Evolutionary conservation across 2,113 vertebrate species (phyloP), one percentile per base, ranked within the genome.

Genomic region (Onychostoma macrolepis): DNA sequence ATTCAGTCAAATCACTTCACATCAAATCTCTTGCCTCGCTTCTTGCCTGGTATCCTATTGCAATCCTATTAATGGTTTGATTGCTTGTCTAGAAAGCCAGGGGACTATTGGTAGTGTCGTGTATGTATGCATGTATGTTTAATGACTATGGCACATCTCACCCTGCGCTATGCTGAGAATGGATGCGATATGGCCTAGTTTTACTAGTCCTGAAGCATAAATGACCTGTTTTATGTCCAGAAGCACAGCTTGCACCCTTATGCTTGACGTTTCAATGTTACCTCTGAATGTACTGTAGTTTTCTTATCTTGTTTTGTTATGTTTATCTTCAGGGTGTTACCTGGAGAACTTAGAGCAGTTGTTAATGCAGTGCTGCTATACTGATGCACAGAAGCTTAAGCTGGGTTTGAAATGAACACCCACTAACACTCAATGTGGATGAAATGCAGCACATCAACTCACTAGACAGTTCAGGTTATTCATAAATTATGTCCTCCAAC

Each of bases 201-300:
- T 36, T 87, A 13, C 72, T 33, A 81, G 83, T 38, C 71, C 83
- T 83, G 72, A 50, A 78, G 63, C 83, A 82, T 33, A 83, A 82
- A 65, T 90, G 90, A 91, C 90, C 90, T 77, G 87, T 53, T 89
- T 89, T 77, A 30, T 83, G 79, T 79, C 21, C 84, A 82, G 43
- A 61, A 48, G 12, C 72, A 69, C 76, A 83, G 72, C 85, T 63
- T 90, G 63, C 78, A 58, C 45, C 48, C 79, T 86, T 80, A 67
- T 65, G 45, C 76, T 56, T 85, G 36, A 21, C 43, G 17, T 79
- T 53, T 78, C 6, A 82, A n/a, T 2, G 11, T 41, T 41, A 3
- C 12, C 2, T 63, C 9, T 78, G 48, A 58, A 80, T 24, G 0
- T 26, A 19, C 21, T 61, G 24, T 81, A 43, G 10, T 41, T 17